phyloP scores from a whole-genome alignment of 2,113 vertebrate species.

The Brevimyrus niger region DNA sequence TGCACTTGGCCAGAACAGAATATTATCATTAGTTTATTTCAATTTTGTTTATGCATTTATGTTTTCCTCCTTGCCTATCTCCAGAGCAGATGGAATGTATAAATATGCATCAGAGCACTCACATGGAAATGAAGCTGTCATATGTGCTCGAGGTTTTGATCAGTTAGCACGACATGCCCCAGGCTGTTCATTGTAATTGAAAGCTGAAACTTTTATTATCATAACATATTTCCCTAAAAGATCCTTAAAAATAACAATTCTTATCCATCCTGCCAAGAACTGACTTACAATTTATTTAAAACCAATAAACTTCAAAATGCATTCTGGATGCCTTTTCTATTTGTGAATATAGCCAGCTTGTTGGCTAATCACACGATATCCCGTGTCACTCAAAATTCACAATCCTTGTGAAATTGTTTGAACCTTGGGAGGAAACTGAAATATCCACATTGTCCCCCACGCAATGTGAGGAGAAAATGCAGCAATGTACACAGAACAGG shows the following conservation, averaged over 20 bases:
- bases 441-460: background rate
- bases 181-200: constrained; percentile 47
- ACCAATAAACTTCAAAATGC: background rate
- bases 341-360: background rate
- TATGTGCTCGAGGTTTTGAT: constrained; percentile 40
- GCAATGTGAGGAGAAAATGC: background rate
- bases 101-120: constrained; percentile 46
- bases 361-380: background rate
- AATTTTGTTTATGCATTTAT: constrained; percentile 33
- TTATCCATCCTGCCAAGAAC: background rate
- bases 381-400: background rate
- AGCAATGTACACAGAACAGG: background rate
- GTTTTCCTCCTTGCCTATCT: constrained; percentile 28
- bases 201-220: constrained; percentile 43
- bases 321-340: background rate
- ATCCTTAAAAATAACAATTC: constrained; percentile 18
- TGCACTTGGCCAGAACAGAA: background rate
- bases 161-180: constrained; percentile 31
- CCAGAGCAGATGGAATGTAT: constrained; percentile 44
- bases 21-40: constrained; percentile 15
- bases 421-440: background rate
- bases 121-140: constrained; percentile 42
- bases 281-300: constrained; percentile 1
- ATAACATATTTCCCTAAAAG: constrained; percentile 25
- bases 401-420: background rate